Evolutionary conservation across 1,140 invertebrate species (phyloP), one percentile per base, ranked within the genome.

Genomic region (Planococcus citri): DNA sequence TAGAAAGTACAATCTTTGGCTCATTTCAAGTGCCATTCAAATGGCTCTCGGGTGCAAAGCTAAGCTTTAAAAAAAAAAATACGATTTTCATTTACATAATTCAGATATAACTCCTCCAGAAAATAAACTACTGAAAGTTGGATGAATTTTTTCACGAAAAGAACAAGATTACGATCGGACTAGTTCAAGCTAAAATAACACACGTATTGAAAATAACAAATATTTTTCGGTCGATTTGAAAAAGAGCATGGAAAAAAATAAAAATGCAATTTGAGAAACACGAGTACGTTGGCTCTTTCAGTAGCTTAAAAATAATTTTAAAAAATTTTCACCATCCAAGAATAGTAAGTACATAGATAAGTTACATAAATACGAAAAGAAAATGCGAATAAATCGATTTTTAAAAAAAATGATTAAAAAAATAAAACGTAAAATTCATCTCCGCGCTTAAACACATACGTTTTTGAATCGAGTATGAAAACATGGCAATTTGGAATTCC

Each of bases 1-100:
- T n/a, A 51, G n/a, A 51, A 51, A 51, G n/a, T 14, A 51, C 41
- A 51, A 51, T 51, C 41, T 51, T 51, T 51, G 41, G 41, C 41
- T 51, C 10, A 51, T 51, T 51, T 51, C 17, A 17, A 51, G n/a
- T 9, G n/a, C n/a, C 2, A 51, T 17, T 9, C 41, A 51, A 9
- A 33, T 14, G n/a, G n/a, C 41, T 51, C 41, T 51, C 12, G 6
- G 12, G 41, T 51, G 41, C 41, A 20, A 51, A 51, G 41, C 41
- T 14, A 51, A 51, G 41, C 41, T 51, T 51, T 51, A 17, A 3
- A 51, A 51, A 51, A 3, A n/a, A n/a, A n/a, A n/a, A n/a, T n/a
- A n/a, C n/a, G 12, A 9, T 51, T 51, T 51, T 51, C 41, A 20
- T 3, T 9, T 20, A 51, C 41, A 51, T 6, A 33, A 6, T 33